These are phyloP conservation scores for Pemphigus obesinymphae DNA, from an alignment of 1,140 invertebrate species.

Conservation along the genomic window DNA sequence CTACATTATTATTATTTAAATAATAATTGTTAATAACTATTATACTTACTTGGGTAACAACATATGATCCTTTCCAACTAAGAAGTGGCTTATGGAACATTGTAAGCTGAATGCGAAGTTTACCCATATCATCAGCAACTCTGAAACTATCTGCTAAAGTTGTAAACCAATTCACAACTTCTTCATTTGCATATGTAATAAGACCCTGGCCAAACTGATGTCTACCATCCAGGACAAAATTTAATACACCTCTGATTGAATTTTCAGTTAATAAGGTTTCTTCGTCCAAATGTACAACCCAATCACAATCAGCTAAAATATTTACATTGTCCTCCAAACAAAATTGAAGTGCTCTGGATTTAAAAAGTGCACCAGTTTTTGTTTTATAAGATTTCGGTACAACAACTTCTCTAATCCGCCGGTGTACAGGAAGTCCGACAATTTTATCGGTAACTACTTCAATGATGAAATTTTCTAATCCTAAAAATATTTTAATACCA, in stretches of 20 bases:
- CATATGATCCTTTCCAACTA: conserved; percentile 96
- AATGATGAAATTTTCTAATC: conserved; percentile 93
- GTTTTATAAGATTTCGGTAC: conserved; percentile 82
- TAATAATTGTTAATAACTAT: neutral
- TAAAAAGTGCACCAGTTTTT: conserved; percentile 87
- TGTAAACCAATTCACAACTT: conserved; percentile 94
- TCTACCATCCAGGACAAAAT: conserved; percentile 91
- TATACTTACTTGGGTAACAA: conserved; percentile 76
- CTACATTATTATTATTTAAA: neutral
- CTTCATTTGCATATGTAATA: conserved; percentile 95
- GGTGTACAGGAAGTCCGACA: conserved; percentile 67
- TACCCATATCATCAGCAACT: conserved; percentile 96
- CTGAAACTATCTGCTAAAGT: conserved; percentile 94
- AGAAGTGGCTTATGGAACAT: conserved; percentile 92
- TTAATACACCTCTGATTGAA: conserved; percentile 83
- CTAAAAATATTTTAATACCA: conserved; percentile 49
- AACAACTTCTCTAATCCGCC: conserved; percentile 74
- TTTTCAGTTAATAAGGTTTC: conserved; percentile 94
- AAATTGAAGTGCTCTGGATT: conserved; percentile 92
- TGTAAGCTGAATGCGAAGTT: conserved; percentile 86
- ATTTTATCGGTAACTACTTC: conserved; percentile 95
- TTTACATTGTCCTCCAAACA: conserved; percentile 89
- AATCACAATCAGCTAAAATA: conserved; percentile 81
- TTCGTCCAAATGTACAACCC: conserved; percentile 97
- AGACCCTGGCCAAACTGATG: conserved; percentile 96